Base-by-base conservation (phyloP, 2,888 invertebrate genomes). In the Megalurothrips usitatus region DNA sequence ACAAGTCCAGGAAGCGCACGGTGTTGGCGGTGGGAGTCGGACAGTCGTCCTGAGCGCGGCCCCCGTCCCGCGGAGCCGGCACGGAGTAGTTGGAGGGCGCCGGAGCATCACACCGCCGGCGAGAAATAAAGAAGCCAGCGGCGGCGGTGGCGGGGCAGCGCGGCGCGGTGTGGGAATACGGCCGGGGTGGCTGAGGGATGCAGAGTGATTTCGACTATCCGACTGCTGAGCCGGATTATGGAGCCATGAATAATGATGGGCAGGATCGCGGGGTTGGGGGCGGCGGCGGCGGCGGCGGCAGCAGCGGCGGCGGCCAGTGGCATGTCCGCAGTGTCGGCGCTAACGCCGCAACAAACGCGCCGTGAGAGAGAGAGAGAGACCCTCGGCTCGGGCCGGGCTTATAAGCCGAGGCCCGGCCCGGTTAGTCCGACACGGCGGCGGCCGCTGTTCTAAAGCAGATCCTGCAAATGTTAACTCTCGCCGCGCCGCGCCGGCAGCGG, bases 141-240 rank as follows among this genome's bases (percentile, higher is more conserved):
- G 58, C 58, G 17, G 58, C 34, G 34, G 34, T 43, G 34, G 34
- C 6, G 34, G 34, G 34, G 34, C n/a, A n/a, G 52, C 52, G 14
- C 52, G 19, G 12, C 11, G 26, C 26, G 12, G 68, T 10, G 68
- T 26, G 68, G 26, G 68, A 10, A 10, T 11, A 26, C 10, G 23
- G 9, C 6, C 6, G 34, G 34, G 34, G 34, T 43, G 34, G 34
- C 2, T 43, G 26, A 23, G 68, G 10, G 68, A 8, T 23, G 26
- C 23, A 75, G 68, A 75, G 68, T 23, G 68, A 75, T 26, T 75
- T 10, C 68, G 68, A 75, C 68, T 75, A 75, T 75, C 68, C 68
- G 68, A 75, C 68, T 75, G 68, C 68, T 75, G 68, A 75, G 68
- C 68, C 68, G 68, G 68, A 75, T 75, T 75, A 75, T 75, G 26